phyloP scores from a whole-genome alignment of 2,113 vertebrate species.

The Passer domesticus region DNA sequence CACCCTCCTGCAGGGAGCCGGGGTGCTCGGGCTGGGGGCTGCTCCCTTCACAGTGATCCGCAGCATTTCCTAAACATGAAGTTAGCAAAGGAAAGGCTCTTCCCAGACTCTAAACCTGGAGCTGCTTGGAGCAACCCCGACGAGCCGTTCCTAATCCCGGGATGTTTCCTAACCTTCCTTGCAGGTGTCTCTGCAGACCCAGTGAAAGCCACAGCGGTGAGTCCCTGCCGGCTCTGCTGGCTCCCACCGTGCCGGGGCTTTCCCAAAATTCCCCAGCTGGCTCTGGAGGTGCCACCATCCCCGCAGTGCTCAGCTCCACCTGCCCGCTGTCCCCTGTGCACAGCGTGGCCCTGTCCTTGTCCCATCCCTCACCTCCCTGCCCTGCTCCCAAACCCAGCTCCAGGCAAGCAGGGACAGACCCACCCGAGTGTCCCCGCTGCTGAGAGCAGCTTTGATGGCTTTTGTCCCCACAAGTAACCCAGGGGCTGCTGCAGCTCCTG shows the following conservation, averaged over 20 bases:
- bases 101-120: background rate
- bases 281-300: rapidly evolving
- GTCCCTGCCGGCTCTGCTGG: background rate
- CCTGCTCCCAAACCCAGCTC: background rate
- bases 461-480: rapidly evolving
- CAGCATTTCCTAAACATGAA: background rate
- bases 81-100: background rate
- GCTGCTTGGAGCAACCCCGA: background rate
- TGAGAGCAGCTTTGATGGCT: background rate
- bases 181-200: background rate
- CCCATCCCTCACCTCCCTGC: background rate
- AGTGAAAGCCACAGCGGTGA: background rate
- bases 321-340: background rate
- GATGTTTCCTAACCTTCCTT: background rate
- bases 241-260: background rate
- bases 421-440: rapidly evolving
- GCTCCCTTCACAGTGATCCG: rapidly evolving
- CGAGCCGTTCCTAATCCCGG: rapidly evolving
- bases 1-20: rapidly evolving
- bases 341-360: background rate
- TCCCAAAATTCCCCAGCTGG: background rate
- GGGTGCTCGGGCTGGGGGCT: background rate
- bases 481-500: background rate
- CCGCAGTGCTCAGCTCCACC: background rate
- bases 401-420: background rate